Evolutionary conservation across 2,888 invertebrate genomes (phyloP).

Genomic region (Amiota communis): DNA sequence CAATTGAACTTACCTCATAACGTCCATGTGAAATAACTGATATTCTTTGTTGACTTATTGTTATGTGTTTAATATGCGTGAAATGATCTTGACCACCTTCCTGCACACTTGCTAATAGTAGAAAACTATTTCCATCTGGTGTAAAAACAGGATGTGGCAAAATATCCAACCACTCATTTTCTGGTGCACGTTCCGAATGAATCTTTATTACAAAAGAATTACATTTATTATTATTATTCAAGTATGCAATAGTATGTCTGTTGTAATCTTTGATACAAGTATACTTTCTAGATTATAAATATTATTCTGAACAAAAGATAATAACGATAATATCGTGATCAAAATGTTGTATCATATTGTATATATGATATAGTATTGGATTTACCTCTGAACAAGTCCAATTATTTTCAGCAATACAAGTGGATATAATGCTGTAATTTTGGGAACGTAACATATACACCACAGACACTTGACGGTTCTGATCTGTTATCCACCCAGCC

Average conservation of each 20-base stretch:
- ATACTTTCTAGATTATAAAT: too few species aligned
- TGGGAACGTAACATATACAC: constrained; percentile 96
- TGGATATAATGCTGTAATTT: constrained; percentile 89
- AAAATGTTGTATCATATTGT: too few species aligned
- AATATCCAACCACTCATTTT: constrained; percentile 89
- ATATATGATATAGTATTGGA: not conserved
- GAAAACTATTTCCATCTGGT: constrained; percentile 87
- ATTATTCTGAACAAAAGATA: not conserved
- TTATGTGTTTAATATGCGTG: constrained; percentile 91
- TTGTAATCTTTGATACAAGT: not conserved
- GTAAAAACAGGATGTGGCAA: constrained; percentile 89
- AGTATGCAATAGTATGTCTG: too few species aligned
- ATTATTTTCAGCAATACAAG: constrained; percentile 83
- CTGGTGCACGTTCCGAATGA: constrained; percentile 87
- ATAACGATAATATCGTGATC: too few species aligned
- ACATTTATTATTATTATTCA: constrained; percentile 2
- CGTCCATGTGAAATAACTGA: constrained; percentile 89
- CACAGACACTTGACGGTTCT: constrained; percentile 85
- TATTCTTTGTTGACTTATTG: constrained; percentile 85
- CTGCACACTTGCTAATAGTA: constrained; percentile 86
- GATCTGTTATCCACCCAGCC: constrained; percentile 88
- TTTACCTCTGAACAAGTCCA: constrained; percentile 90
- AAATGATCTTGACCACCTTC: constrained; percentile 89
- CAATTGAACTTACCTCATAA: constrained; percentile 79
- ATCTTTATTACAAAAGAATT: constrained; percentile 74